Evolutionary conservation across 2,888 invertebrate species (phyloP), one percentile per base, ranked within the genome.

Genomic region (Drosophila borborema): DNA sequence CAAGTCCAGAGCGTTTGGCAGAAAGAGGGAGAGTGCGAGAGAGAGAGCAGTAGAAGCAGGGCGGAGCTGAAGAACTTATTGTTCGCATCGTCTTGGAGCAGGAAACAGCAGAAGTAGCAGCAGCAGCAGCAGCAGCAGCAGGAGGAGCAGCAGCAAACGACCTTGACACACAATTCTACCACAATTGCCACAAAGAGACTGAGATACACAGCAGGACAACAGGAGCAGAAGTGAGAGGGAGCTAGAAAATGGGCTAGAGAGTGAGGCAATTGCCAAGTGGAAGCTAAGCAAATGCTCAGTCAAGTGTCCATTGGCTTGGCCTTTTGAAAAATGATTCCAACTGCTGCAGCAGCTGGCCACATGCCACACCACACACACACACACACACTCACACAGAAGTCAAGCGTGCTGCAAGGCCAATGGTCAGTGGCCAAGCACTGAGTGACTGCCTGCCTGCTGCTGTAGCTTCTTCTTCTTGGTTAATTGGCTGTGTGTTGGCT

Each of bases 1-100:
- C 60, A 70, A 80, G 66, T 71, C 63, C 81, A 80, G 48, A 72
- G 67, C 71, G 68, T 78, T 71, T 62, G 34, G 41, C 63, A 28
- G 5, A 23, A 20, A 34, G 51, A 18, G 36, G n/a, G n/a, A 7
- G 14, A 0, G 31, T 5, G 28, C 28, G 28, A 28, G 28, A 28
- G 28, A 28, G 31, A 3, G 2, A 49, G 28, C n/a, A 31, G 6
- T 16, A 14, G 31, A 38, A 2, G n/a, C 28, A 40, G 16, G 14
- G 34, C 14, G 8, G 74, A 75, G 81, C 68, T 83, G 85, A 81
- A 72, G 89, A 86, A 86, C 81, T 88, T 86, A 77, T 78, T 86
- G 81, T 86, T 63, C 65, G 73, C 59, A 89, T 80, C 89, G 89
- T 85, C 85, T 85, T 85, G 87, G 87, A 84, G 89, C 87, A 84